Percentiles rank a stretch among this genome's conserved stretches.
Evolutionary conservation across 1,140 invertebrate species (phyloP).

Genomic region (Araneus ventricosus): DNA sequence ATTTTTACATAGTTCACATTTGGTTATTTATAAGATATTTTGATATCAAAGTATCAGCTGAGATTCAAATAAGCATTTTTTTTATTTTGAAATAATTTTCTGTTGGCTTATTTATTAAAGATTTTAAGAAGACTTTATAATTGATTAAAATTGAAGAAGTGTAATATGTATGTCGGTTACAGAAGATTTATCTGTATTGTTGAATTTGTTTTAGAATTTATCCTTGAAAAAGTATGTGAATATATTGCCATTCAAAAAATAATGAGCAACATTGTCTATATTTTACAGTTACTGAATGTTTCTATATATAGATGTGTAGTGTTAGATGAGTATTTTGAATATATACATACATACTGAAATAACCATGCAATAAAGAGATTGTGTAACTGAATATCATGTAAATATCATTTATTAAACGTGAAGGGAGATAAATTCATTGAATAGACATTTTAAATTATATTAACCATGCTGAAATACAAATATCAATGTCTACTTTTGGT

Average conservation of each 20-base stretch:
- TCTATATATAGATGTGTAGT: slow-evolving; percentile 5
- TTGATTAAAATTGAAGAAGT: too few species aligned
- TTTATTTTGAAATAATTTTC: too few species aligned
- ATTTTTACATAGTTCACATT: not conserved
- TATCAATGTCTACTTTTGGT: too few species aligned
- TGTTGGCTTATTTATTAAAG: too few species aligned
- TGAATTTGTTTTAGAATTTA: too few species aligned
- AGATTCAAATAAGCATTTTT: too few species aligned
- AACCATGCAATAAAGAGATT: not conserved
- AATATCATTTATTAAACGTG: not conserved
- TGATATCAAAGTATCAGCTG: not conserved
- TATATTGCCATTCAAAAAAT: too few species aligned
- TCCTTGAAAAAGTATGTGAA: too few species aligned
- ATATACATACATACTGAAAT: not conserved
- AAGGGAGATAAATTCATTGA: not conserved
- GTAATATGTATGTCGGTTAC: too few species aligned
- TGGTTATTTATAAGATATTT: not conserved
- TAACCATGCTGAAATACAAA: not conserved
- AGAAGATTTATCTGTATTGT: too few species aligned
- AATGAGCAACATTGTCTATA: not conserved
- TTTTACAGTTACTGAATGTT: not conserved
- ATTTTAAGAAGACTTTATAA: too few species aligned
- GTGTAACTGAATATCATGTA: not conserved
- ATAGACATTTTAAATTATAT: not conserved
- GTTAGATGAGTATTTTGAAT: not conserved